Evolutionary conservation across 1,140 invertebrate genomes (phyloP).

Genomic region (Steinernema khuongi): DNA sequence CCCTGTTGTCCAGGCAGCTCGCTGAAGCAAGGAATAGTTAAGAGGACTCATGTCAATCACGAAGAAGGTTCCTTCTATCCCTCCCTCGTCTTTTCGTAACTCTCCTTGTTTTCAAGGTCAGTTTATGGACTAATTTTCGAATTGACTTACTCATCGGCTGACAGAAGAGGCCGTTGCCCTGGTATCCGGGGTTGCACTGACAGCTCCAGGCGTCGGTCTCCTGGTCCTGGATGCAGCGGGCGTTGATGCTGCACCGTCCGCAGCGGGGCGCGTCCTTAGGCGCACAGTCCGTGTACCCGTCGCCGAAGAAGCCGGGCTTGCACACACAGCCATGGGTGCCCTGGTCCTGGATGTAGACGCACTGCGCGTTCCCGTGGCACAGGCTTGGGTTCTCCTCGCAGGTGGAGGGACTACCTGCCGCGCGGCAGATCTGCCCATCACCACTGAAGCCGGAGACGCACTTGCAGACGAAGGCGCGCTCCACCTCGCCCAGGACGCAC

Average conservation of each 20-base stretch:
- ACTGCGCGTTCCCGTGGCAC: conserved; percentile 65
- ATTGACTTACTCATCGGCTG: conserved; percentile 64
- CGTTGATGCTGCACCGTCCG: conserved; percentile 54
- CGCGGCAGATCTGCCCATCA: conserved; percentile 69
- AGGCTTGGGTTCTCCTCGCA: conserved; percentile 58
- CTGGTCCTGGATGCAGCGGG: conserved; percentile 54
- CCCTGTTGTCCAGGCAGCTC: conserved; percentile 49
- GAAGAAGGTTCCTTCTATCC: background rate
- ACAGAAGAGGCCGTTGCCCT: conserved; percentile 71
- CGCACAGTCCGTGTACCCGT: conserved; percentile 65
- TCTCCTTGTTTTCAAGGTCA: background rate
- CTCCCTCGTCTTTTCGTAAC: background rate
- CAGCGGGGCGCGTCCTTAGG: conserved; percentile 46
- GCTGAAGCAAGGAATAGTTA: conserved; percentile 19
- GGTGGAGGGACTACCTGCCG: conserved; percentile 38
- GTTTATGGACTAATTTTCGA: background rate
- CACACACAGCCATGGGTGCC: conserved; percentile 69
- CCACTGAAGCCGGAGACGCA: conserved; percentile 65
- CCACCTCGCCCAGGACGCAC: conserved; percentile 40
- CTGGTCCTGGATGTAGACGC: conserved; percentile 65
- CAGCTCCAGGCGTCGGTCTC: conserved; percentile 44
- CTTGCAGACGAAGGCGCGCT: conserved; percentile 52
- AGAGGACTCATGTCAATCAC: background rate
- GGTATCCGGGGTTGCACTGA: conserved; percentile 62
- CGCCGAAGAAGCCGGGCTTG: conserved; percentile 70